phyloP scores from a whole-genome alignment of 2,113 vertebrate genomes.

The Seriola aureovittata region DNA sequence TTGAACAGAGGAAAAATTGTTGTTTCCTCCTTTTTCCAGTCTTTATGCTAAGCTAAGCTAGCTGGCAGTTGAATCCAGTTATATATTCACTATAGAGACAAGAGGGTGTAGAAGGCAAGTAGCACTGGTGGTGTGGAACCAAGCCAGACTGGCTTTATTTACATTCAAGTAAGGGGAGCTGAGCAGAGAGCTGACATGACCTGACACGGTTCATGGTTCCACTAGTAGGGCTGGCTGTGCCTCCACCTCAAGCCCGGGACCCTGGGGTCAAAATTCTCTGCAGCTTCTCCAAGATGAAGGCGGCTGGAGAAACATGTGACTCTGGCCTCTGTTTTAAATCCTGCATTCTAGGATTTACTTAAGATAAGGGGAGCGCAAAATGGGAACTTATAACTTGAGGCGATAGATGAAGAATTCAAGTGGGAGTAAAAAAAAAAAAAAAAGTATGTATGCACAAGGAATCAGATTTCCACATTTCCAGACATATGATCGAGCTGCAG shows the following conservation, averaged over 20 bases:
- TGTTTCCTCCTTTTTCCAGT: no score
- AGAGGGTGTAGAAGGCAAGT: constrained; percentile 23
- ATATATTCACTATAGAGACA: background rate
- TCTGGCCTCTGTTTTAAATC: constrained; percentile 53
- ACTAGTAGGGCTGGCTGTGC: constrained; percentile 63
- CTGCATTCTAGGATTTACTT: constrained; percentile 55
- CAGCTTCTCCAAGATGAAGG: constrained; percentile 57
- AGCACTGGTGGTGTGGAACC: constrained; percentile 59
- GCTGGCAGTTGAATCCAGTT: background rate
- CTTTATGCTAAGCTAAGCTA: background rate
- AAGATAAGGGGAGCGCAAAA: constrained; percentile 43
- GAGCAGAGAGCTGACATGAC: constrained; percentile 72
- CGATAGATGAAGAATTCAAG: constrained; percentile 47
- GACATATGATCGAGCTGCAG: constrained; percentile 52
- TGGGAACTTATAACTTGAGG: constrained; percentile 34
- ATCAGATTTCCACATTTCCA: constrained; percentile 71
- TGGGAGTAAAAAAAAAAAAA: constrained; percentile 49
- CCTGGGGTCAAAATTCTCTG: constrained; percentile 69
- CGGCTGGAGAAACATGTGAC: constrained; percentile 72
- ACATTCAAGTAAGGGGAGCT: constrained; percentile 68
- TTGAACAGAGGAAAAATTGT: no score
- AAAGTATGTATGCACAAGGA: constrained; percentile 15
- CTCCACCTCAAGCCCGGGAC: constrained; percentile 63
- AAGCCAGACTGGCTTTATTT: constrained; percentile 66
- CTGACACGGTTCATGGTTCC: constrained; percentile 76